Conservation (phyloP, 2,113 vertebrate species). For the Melanerpes aurifrons region DNA sequence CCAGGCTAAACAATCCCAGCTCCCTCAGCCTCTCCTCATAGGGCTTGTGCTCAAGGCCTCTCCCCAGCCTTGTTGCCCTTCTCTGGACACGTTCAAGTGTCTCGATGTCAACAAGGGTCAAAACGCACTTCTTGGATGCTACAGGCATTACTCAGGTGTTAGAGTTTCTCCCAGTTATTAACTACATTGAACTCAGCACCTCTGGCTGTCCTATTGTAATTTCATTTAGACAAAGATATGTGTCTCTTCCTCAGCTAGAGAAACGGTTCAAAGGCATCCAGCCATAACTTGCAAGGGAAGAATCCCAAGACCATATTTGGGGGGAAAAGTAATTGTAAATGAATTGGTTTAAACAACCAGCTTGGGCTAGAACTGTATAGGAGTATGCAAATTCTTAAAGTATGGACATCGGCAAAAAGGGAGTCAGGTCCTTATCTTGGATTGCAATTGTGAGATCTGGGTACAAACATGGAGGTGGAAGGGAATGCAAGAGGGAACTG, state of each 20-base stretch:
- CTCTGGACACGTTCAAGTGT: too few species aligned
- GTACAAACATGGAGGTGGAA: not conserved
- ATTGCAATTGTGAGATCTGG: not conserved
- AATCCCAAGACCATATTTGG: not conserved
- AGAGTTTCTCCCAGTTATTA: not conserved
- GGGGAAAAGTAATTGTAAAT: not conserved
- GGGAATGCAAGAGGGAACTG: not conserved
- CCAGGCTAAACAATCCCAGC: too few species aligned
- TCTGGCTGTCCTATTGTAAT: not conserved
- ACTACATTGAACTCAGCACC: not conserved
- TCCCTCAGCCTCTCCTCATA: too few species aligned
- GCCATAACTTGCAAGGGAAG: not conserved
- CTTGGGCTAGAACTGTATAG: not conserved
- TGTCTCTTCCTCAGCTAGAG: not conserved
- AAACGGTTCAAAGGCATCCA: not conserved
- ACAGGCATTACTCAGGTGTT: not conserved
- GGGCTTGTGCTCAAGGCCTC: too few species aligned
- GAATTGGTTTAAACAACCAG: not conserved
- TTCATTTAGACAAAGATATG: not conserved
- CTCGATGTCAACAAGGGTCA: not conserved
- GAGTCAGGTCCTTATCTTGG: not conserved
- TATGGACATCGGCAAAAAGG: not conserved
- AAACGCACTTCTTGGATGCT: not conserved
- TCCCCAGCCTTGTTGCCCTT: too few species aligned
- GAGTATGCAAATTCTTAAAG: not conserved